These are phyloP conservation scores for Pollenia angustigena DNA, from an alignment of 2,888 invertebrate genomes.

Conservation along the genomic window DNA sequence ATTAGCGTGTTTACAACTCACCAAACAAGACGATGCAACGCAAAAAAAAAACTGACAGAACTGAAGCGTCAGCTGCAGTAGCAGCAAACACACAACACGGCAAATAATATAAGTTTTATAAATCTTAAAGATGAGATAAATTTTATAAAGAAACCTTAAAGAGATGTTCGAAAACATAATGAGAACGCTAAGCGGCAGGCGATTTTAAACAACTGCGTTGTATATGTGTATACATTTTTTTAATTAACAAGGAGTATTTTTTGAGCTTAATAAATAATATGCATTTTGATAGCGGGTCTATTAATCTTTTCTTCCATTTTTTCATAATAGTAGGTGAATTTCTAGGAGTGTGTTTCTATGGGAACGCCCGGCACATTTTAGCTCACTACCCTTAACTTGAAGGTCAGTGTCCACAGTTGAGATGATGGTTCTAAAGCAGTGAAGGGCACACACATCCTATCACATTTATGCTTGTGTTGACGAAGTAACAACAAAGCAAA, in stretches of 20 bases:
- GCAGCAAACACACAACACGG: slow-evolving; percentile 22
- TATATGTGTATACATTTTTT: neutral
- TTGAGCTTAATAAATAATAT: too few relatives aligned
- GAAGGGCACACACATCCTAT: too few relatives aligned
- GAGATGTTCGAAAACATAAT: neutral
- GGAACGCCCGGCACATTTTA: too few relatives aligned
- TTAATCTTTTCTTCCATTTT: too few relatives aligned
- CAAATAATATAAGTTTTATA: slow-evolving; percentile 29
- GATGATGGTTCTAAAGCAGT: too few relatives aligned
- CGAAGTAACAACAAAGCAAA: too few relatives aligned
- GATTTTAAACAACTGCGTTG: neutral
- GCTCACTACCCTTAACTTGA: too few relatives aligned
- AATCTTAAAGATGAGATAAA: slow-evolving; percentile 53
- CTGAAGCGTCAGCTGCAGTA: slow-evolving; percentile 44
- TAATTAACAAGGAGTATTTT: neutral
- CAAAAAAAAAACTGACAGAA: slow-evolving; percentile 16
- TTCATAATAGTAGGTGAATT: too few relatives aligned
- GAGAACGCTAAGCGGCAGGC: slow-evolving; percentile 19
- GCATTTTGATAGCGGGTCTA: too few relatives aligned
- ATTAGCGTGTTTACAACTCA: slow-evolving; percentile 75
- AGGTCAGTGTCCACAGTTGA: too few relatives aligned
- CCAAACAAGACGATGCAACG: slow-evolving; percentile 55
- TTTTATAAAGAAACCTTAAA: neutral
- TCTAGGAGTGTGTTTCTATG: too few relatives aligned
- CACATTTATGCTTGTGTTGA: too few relatives aligned